These are phyloP conservation scores for Andrena bucephala DNA, from an alignment of 2,888 invertebrate genomes.

Conservation along the genomic window DNA sequence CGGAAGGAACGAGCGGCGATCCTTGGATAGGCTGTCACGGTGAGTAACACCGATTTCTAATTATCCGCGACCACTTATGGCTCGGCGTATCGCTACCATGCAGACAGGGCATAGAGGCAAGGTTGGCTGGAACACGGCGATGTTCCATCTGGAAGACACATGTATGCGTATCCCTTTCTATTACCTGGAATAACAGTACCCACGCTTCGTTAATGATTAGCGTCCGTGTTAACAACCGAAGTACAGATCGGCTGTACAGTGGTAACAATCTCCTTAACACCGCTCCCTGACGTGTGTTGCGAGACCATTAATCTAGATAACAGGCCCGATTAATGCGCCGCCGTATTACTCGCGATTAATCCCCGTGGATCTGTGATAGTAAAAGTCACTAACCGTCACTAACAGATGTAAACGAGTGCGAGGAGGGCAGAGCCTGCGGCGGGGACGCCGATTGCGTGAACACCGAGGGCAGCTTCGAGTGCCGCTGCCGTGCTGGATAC, in stretches of 20 bases:
- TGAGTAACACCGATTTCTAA: slow-evolving; percentile 83
- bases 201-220: slow-evolving; percentile 33
- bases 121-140: too few relatives aligned
- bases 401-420: slow-evolving; percentile 91
- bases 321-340: neutral
- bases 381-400: slow-evolving; percentile 65
- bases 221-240: slow-evolving; percentile 13
- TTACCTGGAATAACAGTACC: slow-evolving; percentile 20
- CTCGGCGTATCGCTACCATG: neutral
- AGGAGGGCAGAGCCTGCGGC: slow-evolving; percentile 88
- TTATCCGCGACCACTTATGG: slow-evolving; percentile 27
- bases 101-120: neutral
- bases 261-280: slow-evolving; percentile 10
- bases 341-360: slow-evolving; percentile 6
- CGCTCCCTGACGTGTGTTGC: neutral
- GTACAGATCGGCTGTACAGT: neutral
- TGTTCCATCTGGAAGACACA: too few relatives aligned
- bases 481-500: slow-evolving; percentile 91
- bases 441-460: slow-evolving; percentile 91
- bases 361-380: neutral
- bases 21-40: slow-evolving; percentile 91
- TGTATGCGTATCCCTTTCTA: neutral
- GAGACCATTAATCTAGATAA: slow-evolving; percentile 2
- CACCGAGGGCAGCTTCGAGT: slow-evolving; percentile 91
- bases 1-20: slow-evolving; percentile 93